A percentile compares a stretch with the other conserved stretches of the same genome.
phyloP scores from a whole-genome alignment of 2,113 vertebrate species.

The Ia io region DNA sequence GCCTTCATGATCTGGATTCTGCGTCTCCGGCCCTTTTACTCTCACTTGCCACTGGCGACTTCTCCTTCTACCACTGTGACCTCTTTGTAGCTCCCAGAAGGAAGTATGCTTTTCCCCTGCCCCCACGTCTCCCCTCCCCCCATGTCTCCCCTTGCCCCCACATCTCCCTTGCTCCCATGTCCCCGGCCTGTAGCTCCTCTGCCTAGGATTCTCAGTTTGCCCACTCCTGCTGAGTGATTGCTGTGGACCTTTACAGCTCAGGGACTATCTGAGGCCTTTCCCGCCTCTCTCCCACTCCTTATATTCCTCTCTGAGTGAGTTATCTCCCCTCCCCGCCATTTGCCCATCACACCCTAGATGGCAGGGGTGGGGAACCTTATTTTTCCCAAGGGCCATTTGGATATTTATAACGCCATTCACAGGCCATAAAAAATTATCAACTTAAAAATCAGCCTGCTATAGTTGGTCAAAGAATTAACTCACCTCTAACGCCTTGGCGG shows the following conservation, averaged over 20 bases:
- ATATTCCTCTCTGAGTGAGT: neutral
- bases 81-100: neutral
- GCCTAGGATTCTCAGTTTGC: neutral
- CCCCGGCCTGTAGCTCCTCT: neutral
- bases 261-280: neutral
- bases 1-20: neutral
- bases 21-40: neutral
- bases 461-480: no score
- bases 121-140: neutral
- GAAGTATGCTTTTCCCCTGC: neutral
- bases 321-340: neutral
- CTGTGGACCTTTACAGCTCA: neutral
- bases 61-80: neutral
- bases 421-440: no score
- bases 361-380: no score
- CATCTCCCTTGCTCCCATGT: neutral
- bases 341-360: neutral
- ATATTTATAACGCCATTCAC: no score
- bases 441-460: no score
- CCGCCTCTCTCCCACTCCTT: no score
- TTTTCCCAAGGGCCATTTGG: no score
- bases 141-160: no score
- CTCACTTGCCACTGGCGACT: neutral
- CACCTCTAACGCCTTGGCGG: no score
- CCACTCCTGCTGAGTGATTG: neutral